Evolutionary conservation across 2,113 vertebrate species (phyloP), one percentile per base, ranked within the genome.

Genomic region (Gymnarchus niloticus): DNA sequence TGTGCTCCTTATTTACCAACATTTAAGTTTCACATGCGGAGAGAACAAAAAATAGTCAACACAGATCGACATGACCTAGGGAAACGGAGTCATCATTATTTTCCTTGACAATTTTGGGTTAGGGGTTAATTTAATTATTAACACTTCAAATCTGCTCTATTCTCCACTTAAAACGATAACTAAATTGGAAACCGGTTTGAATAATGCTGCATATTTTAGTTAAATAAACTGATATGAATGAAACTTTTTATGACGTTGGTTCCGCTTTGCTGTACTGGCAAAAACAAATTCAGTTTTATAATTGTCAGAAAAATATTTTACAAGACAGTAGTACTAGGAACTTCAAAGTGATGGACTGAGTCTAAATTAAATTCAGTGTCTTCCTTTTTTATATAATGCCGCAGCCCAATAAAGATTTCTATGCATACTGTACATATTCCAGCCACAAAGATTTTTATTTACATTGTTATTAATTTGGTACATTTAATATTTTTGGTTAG

Each of bases 1-100:
- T 92, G 91, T 88, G 91, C 65, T 73, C 33, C 65, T 92, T 92
- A 91, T 90, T 91, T 81, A 83, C 85, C 83, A 80, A 56, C 84
- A 87, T 88, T 86, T 78, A 81, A 61, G 84, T 54, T 85, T 83
- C 54, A 61, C 56, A 12, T 17, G 17, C 56, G 51, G 8, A 80
- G 6, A 17, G 54, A 54, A 52, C 23, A 73, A 54, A 52, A 19
- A 77, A 52, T 4, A 2, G n/a, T 76, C 49, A 12, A 8, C 14
- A 21, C 17, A 19, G 84, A 23, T 28, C 52, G 14, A 57, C 65
- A 33, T 17, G 33, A 78, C 23, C 69, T 4, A 44, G 33, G 10
- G 23, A 46, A 51, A 41, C n/a, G 51, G 10, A 52, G n/a, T 37
- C 44, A 25, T 49, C 48, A 41, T 85, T 17, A 48, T 85, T 85